These are phyloP conservation scores for Spea bombifrons DNA, from an alignment of 2,113 vertebrate genomes.

Conservation along the genomic window DNA sequence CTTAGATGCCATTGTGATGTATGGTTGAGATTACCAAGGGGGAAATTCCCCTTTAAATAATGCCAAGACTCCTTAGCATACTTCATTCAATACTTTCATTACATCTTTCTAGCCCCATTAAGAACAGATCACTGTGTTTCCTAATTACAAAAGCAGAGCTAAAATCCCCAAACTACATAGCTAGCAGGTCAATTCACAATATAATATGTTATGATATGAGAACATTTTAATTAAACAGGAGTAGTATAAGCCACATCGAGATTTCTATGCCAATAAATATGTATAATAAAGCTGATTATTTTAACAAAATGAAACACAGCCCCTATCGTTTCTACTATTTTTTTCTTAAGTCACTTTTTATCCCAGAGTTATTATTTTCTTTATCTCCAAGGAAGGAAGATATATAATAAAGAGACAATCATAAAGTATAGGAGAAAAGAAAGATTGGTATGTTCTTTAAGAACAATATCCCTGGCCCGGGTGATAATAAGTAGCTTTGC, in stretches of 20 bases:
- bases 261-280: neutral
- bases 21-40: neutral
- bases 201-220: neutral
- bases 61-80: neutral
- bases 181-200: neutral
- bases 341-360: neutral
- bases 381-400: neutral
- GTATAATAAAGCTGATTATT: neutral
- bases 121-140: slow-evolving; percentile 16
- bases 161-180: neutral
- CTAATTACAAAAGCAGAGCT: neutral
- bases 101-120: slow-evolving; percentile 4
- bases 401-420: neutral
- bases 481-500: neutral
- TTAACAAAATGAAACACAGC: neutral
- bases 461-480: neutral
- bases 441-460: neutral
- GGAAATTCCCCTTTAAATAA: neutral
- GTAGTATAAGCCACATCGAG: neutral
- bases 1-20: neutral
- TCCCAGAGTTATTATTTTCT: slow-evolving; percentile 2
- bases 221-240: slow-evolving; percentile 1
- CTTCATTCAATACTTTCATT: neutral
- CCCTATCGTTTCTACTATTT: neutral
- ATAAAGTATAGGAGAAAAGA: neutral